These are phyloP conservation scores for Xiphophorus birchmanni DNA, from an alignment of 2,797 vertebrate species.

Conservation along the genomic window DNA sequence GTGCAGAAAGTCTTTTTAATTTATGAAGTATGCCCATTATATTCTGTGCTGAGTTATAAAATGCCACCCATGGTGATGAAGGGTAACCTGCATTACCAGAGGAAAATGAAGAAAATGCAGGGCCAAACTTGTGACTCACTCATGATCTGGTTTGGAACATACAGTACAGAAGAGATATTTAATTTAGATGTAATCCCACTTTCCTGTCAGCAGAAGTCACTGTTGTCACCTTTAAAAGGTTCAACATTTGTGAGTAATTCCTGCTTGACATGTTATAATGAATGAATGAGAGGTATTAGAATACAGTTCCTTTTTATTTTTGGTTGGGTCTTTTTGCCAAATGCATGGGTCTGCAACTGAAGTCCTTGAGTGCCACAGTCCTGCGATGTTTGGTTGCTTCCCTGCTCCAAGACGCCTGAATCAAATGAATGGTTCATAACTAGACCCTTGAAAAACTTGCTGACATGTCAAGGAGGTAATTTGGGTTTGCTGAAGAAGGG, in stretches of 20 bases:
- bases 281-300: constrained; percentile 4
- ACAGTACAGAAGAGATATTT: constrained; percentile 22
- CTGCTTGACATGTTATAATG: constrained; percentile 4
- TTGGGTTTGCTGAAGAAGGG: background rate
- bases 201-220: constrained; percentile 34
- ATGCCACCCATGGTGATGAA: constrained; percentile 65
- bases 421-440: background rate
- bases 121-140: constrained; percentile 67
- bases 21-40: constrained; percentile 46
- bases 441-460: background rate
- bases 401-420: background rate
- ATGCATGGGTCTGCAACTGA: background rate
- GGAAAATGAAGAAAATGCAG: constrained; percentile 33
- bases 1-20: constrained; percentile 28
- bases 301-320: background rate
- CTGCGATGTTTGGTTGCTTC: background rate
- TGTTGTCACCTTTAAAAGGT: constrained; percentile 4
- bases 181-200: constrained; percentile 7
- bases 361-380: background rate
- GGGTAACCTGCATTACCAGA: constrained; percentile 42
- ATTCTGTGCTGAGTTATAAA: constrained; percentile 50
- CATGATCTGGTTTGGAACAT: constrained; percentile 57
- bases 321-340: background rate
- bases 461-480: background rate
- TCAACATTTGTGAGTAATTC: background rate